phyloP scores from a whole-genome alignment of 2,113 vertebrate genomes.

The Axis porcinus region DNA sequence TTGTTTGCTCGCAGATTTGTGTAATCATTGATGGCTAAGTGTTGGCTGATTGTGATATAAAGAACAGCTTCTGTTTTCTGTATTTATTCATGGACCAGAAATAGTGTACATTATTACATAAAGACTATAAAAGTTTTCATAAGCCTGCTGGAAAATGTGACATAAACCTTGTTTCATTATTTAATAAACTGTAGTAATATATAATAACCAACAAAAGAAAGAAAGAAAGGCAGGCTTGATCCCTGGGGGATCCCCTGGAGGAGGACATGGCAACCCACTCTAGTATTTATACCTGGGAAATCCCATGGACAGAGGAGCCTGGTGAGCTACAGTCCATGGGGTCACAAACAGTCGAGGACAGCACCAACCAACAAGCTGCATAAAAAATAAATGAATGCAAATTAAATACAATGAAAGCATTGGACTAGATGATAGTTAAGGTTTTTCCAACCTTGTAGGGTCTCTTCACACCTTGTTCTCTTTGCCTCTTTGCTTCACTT shows the following conservation, averaged over 20 bases:
- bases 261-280: not conserved
- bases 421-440: not conserved
- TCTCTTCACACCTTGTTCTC: not conserved
- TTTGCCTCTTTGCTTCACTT: not conserved
- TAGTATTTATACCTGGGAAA: not conserved
- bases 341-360: not conserved
- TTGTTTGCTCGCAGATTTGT: not conserved
- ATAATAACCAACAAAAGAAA: not conserved
- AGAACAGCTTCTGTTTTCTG: not conserved
- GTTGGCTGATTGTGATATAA: not conserved
- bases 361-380: not conserved
- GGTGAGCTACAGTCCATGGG: not conserved
- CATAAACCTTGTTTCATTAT: constrained; percentile 44
- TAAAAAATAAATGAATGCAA: not conserved
- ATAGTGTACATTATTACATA: not conserved
- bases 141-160: constrained; percentile 4
- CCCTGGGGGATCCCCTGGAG: not conserved
- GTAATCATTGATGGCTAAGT: not conserved
- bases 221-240: not conserved
- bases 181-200: constrained; percentile 65
- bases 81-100: constrained; percentile 57
- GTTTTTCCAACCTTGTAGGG: not conserved
- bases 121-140: constrained; percentile 23
- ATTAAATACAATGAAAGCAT: not conserved
- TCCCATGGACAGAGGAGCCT: not conserved